These are phyloP conservation scores for Dryoscopus gambensis DNA, from an alignment of 2,113 vertebrate genomes.

Conservation along the genomic window DNA sequence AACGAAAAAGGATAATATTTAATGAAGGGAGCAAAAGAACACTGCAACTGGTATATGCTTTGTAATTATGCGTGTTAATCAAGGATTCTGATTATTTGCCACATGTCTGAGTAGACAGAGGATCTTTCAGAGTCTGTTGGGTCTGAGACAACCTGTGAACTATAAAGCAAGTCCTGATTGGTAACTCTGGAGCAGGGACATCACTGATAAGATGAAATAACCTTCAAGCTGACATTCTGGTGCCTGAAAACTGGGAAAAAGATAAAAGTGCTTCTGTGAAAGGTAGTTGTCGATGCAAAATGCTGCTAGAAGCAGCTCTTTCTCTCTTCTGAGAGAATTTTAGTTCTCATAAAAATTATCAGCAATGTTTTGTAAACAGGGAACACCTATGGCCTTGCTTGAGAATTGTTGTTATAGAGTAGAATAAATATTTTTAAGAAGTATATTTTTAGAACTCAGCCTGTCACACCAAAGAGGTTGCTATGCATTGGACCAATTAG, in stretches of 20 bases:
- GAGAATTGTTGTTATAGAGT: too few species aligned
- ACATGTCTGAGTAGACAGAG: conserved; percentile 70
- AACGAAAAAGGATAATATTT: background rate
- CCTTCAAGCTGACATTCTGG: background rate
- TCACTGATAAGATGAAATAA: background rate
- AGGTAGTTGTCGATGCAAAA: too few species aligned
- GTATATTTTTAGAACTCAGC: too few species aligned
- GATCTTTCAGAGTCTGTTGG: conserved; percentile 70
- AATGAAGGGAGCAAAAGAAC: background rate
- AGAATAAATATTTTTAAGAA: too few species aligned
- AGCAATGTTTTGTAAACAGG: too few species aligned
- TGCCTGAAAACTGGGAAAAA: background rate
- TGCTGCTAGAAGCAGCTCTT: too few species aligned
- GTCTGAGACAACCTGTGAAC: conserved; percentile 64
- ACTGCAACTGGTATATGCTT: background rate
- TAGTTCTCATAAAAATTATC: too few species aligned
- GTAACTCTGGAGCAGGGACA: background rate
- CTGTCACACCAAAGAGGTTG: too few species aligned
- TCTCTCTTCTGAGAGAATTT: too few species aligned
- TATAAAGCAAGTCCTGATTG: background rate
- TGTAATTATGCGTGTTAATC: background rate
- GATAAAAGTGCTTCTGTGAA: background rate
- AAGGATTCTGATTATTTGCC: conserved; percentile 9
- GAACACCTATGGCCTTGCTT: too few species aligned
- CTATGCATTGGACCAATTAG: too few species aligned